Percentiles rank a stretch among this genome's conserved stretches.
Conservation (phyloP, 2,113 vertebrate genomes). For the Rostratula benghalensis region DNA sequence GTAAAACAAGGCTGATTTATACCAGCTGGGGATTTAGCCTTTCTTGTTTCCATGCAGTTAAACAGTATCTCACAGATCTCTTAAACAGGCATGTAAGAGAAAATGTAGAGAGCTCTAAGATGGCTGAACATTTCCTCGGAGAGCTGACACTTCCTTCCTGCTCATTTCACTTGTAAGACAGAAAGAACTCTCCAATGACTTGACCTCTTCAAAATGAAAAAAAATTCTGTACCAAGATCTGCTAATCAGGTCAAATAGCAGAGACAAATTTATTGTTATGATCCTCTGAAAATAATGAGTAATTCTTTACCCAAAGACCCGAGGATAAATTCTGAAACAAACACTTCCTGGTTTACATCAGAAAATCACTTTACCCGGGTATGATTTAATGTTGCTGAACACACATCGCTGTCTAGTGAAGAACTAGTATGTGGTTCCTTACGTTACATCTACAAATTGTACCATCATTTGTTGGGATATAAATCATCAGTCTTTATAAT, state of each 20-base stretch:
- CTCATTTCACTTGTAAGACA: not conserved
- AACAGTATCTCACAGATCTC: not conserved
- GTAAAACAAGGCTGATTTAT: not conserved
- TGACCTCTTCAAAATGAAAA: not conserved
- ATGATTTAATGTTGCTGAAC: constrained; percentile 10
- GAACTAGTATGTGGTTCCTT: not conserved
- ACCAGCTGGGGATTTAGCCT: not conserved
- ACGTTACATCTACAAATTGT: not conserved
- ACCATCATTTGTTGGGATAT: not conserved
- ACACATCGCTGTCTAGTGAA: not conserved
- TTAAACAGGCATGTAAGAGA: not conserved
- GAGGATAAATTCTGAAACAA: constrained; percentile 17
- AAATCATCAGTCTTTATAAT: not conserved
- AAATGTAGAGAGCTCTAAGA: constrained; percentile 8
- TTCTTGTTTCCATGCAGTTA: not conserved
- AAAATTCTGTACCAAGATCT: not conserved
- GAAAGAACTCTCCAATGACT: not conserved
- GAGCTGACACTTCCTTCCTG: not conserved
- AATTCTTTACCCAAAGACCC: not conserved
- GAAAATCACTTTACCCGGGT: not conserved
- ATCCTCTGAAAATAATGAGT: not conserved
- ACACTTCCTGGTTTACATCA: not conserved
- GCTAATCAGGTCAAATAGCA: not conserved
- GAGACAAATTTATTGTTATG: not conserved
- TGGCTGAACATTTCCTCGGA: not conserved